Conservation (phyloP, 2,113 vertebrate genomes). For the Urocitellus parryii region DNA sequence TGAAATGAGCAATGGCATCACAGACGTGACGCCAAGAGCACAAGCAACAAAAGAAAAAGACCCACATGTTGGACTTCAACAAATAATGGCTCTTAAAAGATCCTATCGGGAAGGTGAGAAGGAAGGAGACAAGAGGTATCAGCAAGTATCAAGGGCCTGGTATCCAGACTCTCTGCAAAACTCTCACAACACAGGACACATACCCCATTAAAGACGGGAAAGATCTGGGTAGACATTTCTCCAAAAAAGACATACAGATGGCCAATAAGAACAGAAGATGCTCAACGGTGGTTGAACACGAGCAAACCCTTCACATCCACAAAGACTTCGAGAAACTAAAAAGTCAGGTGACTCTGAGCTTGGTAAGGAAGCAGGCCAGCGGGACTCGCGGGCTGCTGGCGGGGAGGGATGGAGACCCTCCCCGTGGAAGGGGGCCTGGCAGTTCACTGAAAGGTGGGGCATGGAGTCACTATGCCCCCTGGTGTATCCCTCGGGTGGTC, state of each 20-base stretch:
- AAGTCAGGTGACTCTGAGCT: fast-evolving
- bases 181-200: background rate
- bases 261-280: background rate
- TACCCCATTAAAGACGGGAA: fast-evolving
- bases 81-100: background rate
- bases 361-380: fast-evolving
- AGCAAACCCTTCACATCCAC: background rate
- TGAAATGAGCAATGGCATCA: background rate
- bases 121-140: fast-evolving
- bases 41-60: background rate
- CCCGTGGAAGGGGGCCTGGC: no score
- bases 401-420: no score
- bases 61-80: background rate
- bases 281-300: background rate
- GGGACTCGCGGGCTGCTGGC: fast-evolving
- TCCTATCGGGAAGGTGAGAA: no score
- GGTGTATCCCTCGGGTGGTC: background rate
- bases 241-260: background rate
- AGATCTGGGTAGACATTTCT: fast-evolving
- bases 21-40: background rate
- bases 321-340: background rate
- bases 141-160: fast-evolving
- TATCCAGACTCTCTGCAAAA: fast-evolving
- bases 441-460: background rate
- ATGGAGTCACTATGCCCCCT: no score